phyloP scores from a whole-genome alignment of 2,113 vertebrate genomes.

The Oplegnathus fasciatus region DNA sequence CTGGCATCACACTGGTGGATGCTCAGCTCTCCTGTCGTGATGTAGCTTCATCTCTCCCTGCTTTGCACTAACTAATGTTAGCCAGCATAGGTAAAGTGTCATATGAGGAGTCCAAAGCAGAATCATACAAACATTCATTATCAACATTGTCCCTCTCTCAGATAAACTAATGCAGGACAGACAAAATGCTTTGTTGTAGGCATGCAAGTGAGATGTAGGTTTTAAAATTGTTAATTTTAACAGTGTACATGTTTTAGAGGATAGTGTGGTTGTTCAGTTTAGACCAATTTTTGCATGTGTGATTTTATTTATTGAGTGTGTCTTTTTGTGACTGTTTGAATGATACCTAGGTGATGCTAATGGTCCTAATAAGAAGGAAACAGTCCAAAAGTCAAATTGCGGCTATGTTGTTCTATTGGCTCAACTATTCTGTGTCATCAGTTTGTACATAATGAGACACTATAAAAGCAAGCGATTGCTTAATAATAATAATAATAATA shows the following conservation, averaged over 20 bases:
- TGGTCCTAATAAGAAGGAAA: not conserved
- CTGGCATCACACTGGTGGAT: conserved; percentile 64
- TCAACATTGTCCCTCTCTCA: not conserved
- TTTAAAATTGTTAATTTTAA: not conserved
- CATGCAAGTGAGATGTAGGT: not conserved
- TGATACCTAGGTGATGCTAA: not conserved
- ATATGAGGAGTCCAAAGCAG: no score
- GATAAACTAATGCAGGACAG: not conserved
- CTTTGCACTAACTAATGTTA: conserved; percentile 34
- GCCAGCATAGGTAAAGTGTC: conserved; percentile 28
- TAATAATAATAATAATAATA: no score
- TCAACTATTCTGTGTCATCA: not conserved
- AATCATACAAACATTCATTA: not conserved
- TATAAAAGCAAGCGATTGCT: not conserved
- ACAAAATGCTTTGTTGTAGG: not conserved
- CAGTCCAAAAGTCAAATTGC: not conserved
- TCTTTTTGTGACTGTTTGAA: not conserved
- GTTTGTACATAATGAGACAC: not conserved
- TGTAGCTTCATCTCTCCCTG: conserved; percentile 25
- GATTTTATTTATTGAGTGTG: not conserved
- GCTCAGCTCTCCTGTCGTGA: conserved; percentile 57
- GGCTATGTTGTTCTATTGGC: not conserved
- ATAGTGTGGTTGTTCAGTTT: not conserved
- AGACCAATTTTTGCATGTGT: not conserved
- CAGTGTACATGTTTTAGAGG: not conserved